Conservation (phyloP, 1,140 invertebrate genomes). For the Drosophila sproati region DNA sequence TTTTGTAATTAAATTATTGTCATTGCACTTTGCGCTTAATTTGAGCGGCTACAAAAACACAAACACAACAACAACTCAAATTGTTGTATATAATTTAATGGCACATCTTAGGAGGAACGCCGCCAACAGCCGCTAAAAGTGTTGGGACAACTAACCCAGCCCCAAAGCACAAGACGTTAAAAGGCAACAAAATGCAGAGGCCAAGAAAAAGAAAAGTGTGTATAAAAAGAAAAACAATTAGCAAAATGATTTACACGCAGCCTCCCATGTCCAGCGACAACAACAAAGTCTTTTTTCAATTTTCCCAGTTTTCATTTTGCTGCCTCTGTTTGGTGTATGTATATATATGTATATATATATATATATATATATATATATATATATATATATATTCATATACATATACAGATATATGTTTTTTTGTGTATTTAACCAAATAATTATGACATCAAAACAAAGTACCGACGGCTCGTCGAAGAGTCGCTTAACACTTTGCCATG, state of each 20-base stretch:
- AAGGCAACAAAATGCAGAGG: conserved; percentile 12
- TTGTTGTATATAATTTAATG: conserved; percentile 76
- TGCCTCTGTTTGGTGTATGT: background rate
- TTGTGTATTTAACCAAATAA: conserved; percentile 74
- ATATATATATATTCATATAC: too few relatives aligned
- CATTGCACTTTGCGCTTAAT: conserved; percentile 71
- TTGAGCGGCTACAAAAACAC: conserved; percentile 32
- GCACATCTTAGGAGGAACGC: conserved; percentile 41
- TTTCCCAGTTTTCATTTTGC: conserved; percentile 55
- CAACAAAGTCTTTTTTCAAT: conserved; percentile 39
- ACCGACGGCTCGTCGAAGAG: conserved; percentile 55
- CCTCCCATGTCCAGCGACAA: conserved; percentile 64
- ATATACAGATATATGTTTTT: conserved; percentile 1
- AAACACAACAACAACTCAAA: conserved; percentile 6
- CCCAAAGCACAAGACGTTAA: conserved; percentile 25
- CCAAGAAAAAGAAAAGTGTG: conserved; percentile 18
- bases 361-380: background rate
- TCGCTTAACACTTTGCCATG: conserved; percentile 56
- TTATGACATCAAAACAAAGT: conserved; percentile 76
- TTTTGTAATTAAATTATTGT: conserved; percentile 77
- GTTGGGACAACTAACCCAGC: conserved; percentile 8
- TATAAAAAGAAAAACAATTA: conserved; percentile 73
- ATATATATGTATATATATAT: too few relatives aligned
- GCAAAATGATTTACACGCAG: conserved; percentile 77
- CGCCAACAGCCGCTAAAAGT: conserved; percentile 17